phyloP scores from a whole-genome alignment of 2,113 vertebrate genomes.

The Podarcis muralis region DNA sequence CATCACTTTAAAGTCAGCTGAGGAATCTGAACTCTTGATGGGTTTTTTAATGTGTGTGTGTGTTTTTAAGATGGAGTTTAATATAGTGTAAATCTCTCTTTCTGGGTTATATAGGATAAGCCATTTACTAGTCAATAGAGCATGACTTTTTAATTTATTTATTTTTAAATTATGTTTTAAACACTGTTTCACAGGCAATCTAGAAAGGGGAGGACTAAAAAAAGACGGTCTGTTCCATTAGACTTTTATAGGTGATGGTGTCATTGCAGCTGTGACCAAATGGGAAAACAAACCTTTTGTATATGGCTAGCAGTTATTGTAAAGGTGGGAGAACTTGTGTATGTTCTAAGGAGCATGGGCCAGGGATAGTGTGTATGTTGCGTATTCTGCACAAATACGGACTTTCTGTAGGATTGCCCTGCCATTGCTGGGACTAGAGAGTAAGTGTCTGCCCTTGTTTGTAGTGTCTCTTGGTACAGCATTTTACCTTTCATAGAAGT shows the following conservation, averaged over 20 bases:
- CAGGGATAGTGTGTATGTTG: neutral
- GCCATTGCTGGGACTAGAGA: neutral
- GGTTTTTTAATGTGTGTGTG: no score
- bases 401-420: neutral
- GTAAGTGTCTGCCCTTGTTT: neutral
- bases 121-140: neutral
- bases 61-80: slow-evolving; percentile 55
- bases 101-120: neutral
- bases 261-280: neutral
- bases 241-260: neutral
- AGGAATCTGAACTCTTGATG: slow-evolving; percentile 37
- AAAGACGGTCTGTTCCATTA: neutral
- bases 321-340: neutral
- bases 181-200: neutral
- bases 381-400: neutral
- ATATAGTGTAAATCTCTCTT: slow-evolving; percentile 11
- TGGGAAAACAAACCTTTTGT: neutral
- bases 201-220: neutral
- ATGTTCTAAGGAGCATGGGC: neutral
- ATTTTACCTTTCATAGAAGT: neutral
- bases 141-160: neutral
- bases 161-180: neutral
- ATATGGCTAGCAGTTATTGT: neutral
- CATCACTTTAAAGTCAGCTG: slow-evolving; percentile 52
- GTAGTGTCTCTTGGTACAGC: neutral